phyloP scores from a whole-genome alignment of 2,888 invertebrate species.

The Drosophila vallismaia region DNA sequence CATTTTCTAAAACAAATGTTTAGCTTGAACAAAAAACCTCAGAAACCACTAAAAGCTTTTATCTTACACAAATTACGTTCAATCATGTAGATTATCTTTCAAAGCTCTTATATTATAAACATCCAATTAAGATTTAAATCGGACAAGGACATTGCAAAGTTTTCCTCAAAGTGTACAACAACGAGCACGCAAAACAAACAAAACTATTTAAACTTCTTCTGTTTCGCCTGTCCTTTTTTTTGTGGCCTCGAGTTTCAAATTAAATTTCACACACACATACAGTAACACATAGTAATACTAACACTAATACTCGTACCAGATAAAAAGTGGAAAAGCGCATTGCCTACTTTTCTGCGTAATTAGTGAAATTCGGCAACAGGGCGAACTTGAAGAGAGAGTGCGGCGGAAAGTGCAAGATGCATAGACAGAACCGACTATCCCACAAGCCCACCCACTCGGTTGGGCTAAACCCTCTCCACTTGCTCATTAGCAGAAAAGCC shows the following conservation, averaged over 20 bases:
- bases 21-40: not conserved
- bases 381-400: conserved; percentile 45
- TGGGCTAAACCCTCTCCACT: conserved; percentile 18
- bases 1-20: no score
- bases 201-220: conserved; percentile 44
- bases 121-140: not conserved
- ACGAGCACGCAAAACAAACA: conserved; percentile 45
- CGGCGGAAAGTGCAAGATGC: conserved; percentile 33
- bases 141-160: not conserved
- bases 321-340: conserved; percentile 24
- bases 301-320: conserved; percentile 10
- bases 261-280: conserved; percentile 34
- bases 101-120: not conserved
- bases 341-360: conserved; percentile 62
- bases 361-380: conserved; percentile 75
- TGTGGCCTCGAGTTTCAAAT: conserved; percentile 47
- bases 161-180: conserved; percentile 16
- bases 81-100: not conserved
- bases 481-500: conserved; percentile 72
- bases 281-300: conserved; percentile 7
- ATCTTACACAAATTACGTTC: not conserved
- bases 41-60: not conserved
- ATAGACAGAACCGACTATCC: conserved; percentile 10
- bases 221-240: conserved; percentile 33
- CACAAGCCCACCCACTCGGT: no score